These are phyloP conservation scores for Hydrotaea cyrtoneurina DNA, from an alignment of 2,888 invertebrate species.

Conservation along the genomic window DNA sequence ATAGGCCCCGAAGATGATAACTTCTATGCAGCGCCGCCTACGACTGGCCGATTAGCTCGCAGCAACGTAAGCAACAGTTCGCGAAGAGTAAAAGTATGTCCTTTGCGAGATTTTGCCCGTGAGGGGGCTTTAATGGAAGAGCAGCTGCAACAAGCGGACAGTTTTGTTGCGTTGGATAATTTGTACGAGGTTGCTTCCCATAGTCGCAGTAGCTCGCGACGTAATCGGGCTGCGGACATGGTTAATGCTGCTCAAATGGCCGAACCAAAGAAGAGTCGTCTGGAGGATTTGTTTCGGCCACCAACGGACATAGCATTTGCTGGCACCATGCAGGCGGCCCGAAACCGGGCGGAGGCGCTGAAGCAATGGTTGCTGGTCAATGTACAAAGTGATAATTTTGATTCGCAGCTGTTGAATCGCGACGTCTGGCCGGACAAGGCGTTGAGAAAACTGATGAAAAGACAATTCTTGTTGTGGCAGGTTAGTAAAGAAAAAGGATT, in stretches of 20 bases:
- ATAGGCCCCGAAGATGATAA: conserved; percentile 80
- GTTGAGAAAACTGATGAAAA: conserved; percentile 83
- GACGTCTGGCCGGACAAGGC: conserved; percentile 86
- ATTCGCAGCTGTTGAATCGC: conserved; percentile 86
- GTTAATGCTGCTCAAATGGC: conserved; percentile 69
- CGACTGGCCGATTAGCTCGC: conserved; percentile 71
- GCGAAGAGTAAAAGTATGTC: conserved; percentile 77
- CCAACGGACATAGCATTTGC: conserved; percentile 85
- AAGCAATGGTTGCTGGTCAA: conserved; percentile 87
- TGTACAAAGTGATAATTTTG: conserved; percentile 86
- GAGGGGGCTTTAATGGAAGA: conserved; percentile 80
- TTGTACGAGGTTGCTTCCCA: conserved; percentile 46
- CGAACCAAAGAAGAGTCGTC: conserved; percentile 80
- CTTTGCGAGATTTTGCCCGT: conserved; percentile 79
- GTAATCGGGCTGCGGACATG: conserved; percentile 73
- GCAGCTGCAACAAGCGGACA: conserved; percentile 73
- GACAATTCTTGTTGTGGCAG: conserved; percentile 87
- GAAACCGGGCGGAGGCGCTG: conserved; percentile 82
- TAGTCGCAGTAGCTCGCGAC: conserved; percentile 62
- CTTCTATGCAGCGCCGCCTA: conserved; percentile 73
- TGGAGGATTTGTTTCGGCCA: conserved; percentile 86
- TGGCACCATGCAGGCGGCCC: conserved; percentile 83
- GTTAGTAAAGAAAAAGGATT: conserved; percentile 75
- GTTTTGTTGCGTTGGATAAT: conserved; percentile 67
- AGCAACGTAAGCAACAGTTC: conserved; percentile 69